Base-by-base conservation (phyloP, 2,113 vertebrate species). In the Amphilophus citrinellus region DNA sequence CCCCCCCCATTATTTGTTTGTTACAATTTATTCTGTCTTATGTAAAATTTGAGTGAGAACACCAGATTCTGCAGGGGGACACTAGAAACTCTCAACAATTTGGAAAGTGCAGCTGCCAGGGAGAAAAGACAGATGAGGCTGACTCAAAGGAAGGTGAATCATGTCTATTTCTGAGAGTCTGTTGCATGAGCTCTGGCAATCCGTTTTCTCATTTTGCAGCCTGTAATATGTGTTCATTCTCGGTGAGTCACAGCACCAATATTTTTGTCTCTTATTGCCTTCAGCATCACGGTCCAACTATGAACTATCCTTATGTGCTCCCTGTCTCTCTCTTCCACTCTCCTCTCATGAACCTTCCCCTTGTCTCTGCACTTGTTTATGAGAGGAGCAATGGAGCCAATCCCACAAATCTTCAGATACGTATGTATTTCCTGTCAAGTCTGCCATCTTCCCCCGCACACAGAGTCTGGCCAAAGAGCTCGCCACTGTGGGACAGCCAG, bases 371-470 rank as follows among this genome's bases (percentile, higher is more conserved):
- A 35, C 76, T 82, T 94, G 93, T 93, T 93, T 85, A 90, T 77
- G 75, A 17, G 57, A 68, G 13, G 50, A 76, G 88, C 84, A 86
- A 76, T 84, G 61, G 7, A 86, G 94, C 96, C 95, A 95, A 94
- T 92, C 88, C 96, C 95, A 91, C 95, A 96, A 87, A 65, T 75
- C 81, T 86, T 91, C 87, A 84, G 87, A 91, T 92, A 65, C 57
- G 17, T 63, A 85, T 84, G 77, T 57, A 79, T 92, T 95, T 93
- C 91, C 88, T 93, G 90, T 91, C 79, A 59, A 61, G 87, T 83
- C 81, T 60, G 30, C 85, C 88, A 85, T 88, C 93, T 87, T 92
- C 94, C 93, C 90, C 92, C 88, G 68, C 88, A 88, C 76, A 35
- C 47, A 39, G 84, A 89, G 91, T 88, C 84, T 84, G 71, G 90